These are phyloP conservation scores for Psittacula cyanocephala DNA, from an alignment of 2,113 vertebrate species.

Conservation along the genomic window DNA sequence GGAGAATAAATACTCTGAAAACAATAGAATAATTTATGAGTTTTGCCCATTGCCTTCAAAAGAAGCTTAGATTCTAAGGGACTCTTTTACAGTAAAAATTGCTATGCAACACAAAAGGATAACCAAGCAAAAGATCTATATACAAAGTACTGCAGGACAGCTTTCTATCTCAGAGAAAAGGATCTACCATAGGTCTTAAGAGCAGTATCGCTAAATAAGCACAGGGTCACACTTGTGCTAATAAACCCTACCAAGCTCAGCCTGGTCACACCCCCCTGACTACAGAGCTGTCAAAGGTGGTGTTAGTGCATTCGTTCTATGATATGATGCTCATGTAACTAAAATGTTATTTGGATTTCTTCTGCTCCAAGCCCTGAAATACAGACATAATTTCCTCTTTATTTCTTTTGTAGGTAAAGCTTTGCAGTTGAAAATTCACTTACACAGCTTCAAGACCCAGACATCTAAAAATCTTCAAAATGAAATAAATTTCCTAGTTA, in stretches of 20 bases:
- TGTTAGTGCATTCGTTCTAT: background rate
- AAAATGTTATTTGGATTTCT: background rate
- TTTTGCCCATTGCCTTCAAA: background rate
- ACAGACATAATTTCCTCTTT: background rate
- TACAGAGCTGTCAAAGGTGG: background rate
- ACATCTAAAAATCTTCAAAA: background rate
- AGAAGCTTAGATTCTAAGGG: background rate
- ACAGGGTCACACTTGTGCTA: background rate
- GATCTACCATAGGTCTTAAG: background rate
- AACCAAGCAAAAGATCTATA: background rate
- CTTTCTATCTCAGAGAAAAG: background rate
- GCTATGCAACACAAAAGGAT: background rate
- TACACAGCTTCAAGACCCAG: background rate
- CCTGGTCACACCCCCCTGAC: background rate
- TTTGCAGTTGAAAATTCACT: background rate
- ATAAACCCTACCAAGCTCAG: background rate
- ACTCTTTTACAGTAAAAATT: background rate
- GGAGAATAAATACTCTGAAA: background rate
- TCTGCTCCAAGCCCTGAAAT: background rate
- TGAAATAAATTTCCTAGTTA: background rate
- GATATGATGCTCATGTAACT: background rate
- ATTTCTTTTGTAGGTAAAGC: background rate
- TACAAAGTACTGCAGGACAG: background rate
- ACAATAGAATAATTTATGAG: background rate
- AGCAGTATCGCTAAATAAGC: background rate